Base-by-base conservation (phyloP, 2,888 invertebrate genomes). In the Hemistola chrysoprasaria region DNA sequence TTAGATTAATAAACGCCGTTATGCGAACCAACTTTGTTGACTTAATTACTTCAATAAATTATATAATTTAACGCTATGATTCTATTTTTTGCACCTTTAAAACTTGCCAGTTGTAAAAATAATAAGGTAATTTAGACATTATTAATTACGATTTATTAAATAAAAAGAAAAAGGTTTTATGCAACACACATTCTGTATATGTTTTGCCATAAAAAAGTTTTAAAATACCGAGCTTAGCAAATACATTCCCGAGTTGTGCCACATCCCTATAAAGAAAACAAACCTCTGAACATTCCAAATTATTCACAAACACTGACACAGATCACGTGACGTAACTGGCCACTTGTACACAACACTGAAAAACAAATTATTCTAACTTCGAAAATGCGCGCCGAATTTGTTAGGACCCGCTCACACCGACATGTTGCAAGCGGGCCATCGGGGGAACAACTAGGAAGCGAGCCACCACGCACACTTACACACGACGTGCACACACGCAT, bases 391-490 rank as follows among this genome's bases (percentile, higher is more conserved):
- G 82, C 79, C 77, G 72, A 77, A 78, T 66, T 65, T 38, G 33
- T 33, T 36, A 86, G 80, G 86, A 77, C 83, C 79, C 81, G 84
- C 82, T 78, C 73, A 86, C 85, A 85, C 73, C 71, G 76, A 66
- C 72, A 71, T 82, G 84, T 78, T 79, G 81, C 82, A 80, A 80
- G 83, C 85, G 83, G 81, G 83, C 85, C 80, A 78, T 76, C 81
- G 71, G 62, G 78, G 81, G 78, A 79, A 65, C 83, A 77, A 87
- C 85, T 87, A 88, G 87, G 88, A 88, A 87, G 81, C 78, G 82
- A 80, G 80, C 60, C 53, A 52, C 54, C 58, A 61, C 62, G 52
- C 65, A 66, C 66, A 67, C 71, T 58, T 49, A 50, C 58, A 56
- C 57, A 56, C 43, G 39, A 29, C 34, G 49, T 43, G 42, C 41